These are phyloP conservation scores for Sinella curviseta DNA, from an alignment of 1,140 invertebrate genomes.

Conservation along the genomic window DNA sequence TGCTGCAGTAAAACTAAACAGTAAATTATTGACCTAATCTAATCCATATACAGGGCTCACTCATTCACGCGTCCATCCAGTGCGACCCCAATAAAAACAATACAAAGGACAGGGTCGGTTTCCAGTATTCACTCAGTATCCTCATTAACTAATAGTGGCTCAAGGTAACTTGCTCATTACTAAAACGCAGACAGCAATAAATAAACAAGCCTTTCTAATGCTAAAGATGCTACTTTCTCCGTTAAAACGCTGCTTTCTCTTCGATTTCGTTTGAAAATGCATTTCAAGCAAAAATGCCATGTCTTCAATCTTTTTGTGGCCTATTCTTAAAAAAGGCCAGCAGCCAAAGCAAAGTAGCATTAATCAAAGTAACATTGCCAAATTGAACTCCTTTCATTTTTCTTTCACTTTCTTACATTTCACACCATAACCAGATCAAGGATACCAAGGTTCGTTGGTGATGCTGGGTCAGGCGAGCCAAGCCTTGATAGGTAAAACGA, in stretches of 20 bases:
- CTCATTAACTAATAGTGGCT: conserved; percentile 72
- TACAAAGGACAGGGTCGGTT: conserved; percentile 68
- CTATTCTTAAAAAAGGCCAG: not conserved
- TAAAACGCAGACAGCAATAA: not conserved
- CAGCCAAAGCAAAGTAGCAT: not conserved
- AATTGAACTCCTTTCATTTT: not conserved
- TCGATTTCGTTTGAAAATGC: not conserved
- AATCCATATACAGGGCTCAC: conserved; percentile 36
- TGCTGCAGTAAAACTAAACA: not conserved
- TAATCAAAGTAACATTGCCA: not conserved
- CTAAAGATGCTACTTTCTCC: not conserved
- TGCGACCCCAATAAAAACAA: conserved; percentile 71
- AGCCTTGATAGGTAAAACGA: conserved; percentile 42
- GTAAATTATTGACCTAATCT: not conserved
- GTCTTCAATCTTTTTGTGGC: not conserved
- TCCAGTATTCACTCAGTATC: conserved; percentile 71
- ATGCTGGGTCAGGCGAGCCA: conserved; percentile 35
- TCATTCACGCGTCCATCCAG: conserved; percentile 47
- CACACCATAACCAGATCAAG: conserved; percentile 39
- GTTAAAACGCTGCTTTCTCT: not conserved
- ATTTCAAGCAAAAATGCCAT: not conserved
- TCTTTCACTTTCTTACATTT: not conserved
- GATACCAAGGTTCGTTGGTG: conserved; percentile 47
- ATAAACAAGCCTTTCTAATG: not conserved
- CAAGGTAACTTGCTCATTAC: conserved; percentile 77